Conservation (phyloP, 2,113 vertebrate species). For the Trogon melanurus region DNA sequence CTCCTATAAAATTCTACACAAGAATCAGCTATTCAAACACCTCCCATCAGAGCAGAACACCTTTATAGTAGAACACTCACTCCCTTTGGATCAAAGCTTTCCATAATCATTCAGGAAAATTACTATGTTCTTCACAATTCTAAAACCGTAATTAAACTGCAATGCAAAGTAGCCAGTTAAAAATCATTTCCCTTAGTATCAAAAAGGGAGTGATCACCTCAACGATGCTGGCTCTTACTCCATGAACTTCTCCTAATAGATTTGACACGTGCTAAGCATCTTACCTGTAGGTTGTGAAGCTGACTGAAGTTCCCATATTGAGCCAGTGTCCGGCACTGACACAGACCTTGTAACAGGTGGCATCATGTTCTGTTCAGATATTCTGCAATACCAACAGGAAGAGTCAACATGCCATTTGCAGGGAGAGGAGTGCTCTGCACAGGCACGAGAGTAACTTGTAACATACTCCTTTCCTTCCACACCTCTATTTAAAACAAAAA, state of each 20-base stretch:
- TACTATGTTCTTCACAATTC: background rate
- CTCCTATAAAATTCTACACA: background rate
- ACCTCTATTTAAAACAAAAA: conserved; percentile 29
- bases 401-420: conserved; percentile 41
- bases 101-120: background rate
- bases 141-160: background rate
- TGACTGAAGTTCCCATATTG: conserved; percentile 97
- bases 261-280: background rate
- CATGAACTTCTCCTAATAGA: background rate
- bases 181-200: background rate
- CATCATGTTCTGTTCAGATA: conserved; percentile 90
- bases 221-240: background rate
- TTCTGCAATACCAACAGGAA: conserved; percentile 78
- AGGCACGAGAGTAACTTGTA: background rate
- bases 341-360: conserved; percentile 91
- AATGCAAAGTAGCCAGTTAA: background rate
- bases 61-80: background rate
- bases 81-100: background rate
- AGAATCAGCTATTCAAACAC: background rate
- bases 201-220: background rate
- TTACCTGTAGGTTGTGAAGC: conserved; percentile 88
- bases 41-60: background rate
- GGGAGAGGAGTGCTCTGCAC: conserved; percentile 10
- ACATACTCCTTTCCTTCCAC: conserved; percentile 13
- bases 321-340: conserved; percentile 91